These are phyloP conservation scores for Semaprochilodus insignis DNA, from an alignment of 2,797 vertebrate species.

Conservation along the genomic window DNA sequence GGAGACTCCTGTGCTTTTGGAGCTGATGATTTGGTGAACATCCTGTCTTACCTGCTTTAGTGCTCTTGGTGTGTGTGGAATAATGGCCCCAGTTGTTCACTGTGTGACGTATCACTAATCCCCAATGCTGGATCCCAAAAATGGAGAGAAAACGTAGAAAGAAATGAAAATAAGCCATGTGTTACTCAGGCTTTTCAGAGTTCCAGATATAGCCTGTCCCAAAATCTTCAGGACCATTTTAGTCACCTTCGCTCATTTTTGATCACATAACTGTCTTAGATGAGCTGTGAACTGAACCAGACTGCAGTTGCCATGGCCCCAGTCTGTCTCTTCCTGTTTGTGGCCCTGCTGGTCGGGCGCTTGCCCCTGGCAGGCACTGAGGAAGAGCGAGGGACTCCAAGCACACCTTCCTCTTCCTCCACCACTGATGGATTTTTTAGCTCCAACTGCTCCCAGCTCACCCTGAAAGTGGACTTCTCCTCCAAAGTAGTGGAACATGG, in stretches of 20 bases:
- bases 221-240: conserved; percentile 19
- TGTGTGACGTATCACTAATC: conserved; percentile 79
- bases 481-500: conserved; percentile 93
- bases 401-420: conserved; percentile 41
- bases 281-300: conserved; percentile 62
- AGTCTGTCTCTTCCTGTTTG: conserved; percentile 81
- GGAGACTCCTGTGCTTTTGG: neutral
- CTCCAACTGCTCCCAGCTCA: conserved; percentile 88
- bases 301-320: conserved; percentile 80
- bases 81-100: conserved; percentile 81
- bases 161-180: conserved; percentile 88
- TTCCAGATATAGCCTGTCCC: conserved; percentile 80
- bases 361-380: conserved; percentile 83
- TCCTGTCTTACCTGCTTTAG: conserved; percentile 27
- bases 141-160: conserved; percentile 99
- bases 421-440: conserved; percentile 70
- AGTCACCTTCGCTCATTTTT: neutral
- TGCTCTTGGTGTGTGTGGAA: conserved; percentile 53
- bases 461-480: conserved; percentile 92
- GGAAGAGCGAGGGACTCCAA: conserved; percentile 68
- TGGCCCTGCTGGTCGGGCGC: conserved; percentile 83
- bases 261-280: conserved; percentile 63
- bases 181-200: conserved; percentile 74
- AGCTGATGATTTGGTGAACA: neutral
- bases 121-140: conserved; percentile 74